Base-by-base conservation (phyloP, 2,888 invertebrate genomes). In the Cistogaster globosa region DNA sequence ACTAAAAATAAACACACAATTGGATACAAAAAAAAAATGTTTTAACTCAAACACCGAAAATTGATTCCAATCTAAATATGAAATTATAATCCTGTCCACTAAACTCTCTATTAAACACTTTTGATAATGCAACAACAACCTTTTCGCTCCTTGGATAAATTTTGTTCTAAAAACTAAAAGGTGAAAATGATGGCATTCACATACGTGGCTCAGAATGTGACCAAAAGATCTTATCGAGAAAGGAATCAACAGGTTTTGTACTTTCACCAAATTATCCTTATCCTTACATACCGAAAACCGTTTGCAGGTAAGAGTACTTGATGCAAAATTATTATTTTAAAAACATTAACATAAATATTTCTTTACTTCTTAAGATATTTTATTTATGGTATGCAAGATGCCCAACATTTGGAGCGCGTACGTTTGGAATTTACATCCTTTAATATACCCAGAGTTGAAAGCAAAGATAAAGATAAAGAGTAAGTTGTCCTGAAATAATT, bases 131-230 rank as follows among this genome's bases (percentile, higher is more conserved):
- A 80, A 80, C 74, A 74, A 74, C 51, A 74, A 89, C 88, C 88
- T 87, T 88, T 84, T 82, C 84, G 86, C 87, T 88, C 69, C 18
- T 55, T 63, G 45, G 18, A 22, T 69, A 82, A 87, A 42, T 76
- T 74, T 60, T 67, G 65, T 45, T n/a, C 26, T 4, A 18, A 57
- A 71, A 36, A 55, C 45, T 20, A 20, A 78, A 78, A 92, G 96
- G 96, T 93, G 96, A 96, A 94, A 96, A 97, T 93, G 97, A 97
- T 92, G 98, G 98, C 88, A 97, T 97, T 94, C 98, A 98, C 94
- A 98, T 98, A 92, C 95, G 97, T 92, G 98, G 98, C 91, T 98
- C 98, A 89, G 99, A 99, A 94, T 99, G 99, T 94, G 99, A 99
- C 94, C 98, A 98, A 93, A 97, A 98, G 93, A 98, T 99, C 91